phyloP scores from a whole-genome alignment of 2,888 invertebrate genomes.

The Eupithecia tripunctaria region DNA sequence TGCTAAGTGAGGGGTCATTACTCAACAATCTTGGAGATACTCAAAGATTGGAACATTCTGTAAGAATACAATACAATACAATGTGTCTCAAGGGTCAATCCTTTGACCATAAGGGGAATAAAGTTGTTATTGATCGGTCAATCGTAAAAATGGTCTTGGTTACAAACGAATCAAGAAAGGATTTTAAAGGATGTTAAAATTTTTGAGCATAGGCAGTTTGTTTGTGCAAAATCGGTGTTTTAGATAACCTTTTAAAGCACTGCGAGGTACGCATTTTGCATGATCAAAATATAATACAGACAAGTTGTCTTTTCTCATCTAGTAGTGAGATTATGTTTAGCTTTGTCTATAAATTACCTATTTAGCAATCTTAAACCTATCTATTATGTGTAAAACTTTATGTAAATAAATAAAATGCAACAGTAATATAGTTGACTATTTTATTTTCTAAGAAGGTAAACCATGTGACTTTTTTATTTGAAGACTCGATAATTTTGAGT shows the following conservation, averaged over 20 bases:
- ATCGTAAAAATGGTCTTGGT: too few species aligned
- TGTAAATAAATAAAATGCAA: constrained; percentile 35
- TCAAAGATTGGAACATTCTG: too few species aligned
- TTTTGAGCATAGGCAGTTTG: not conserved
- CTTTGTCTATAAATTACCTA: not conserved
- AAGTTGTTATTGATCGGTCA: too few species aligned
- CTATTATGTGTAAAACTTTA: constrained; percentile 37
- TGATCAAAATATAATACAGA: constrained; percentile 15
- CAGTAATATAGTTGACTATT: constrained; percentile 22
- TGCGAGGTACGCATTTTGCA: constrained; percentile 37
- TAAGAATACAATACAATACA: too few species aligned
- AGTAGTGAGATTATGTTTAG: constrained; percentile 30
- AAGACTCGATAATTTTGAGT: too few species aligned
- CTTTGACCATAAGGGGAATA: too few species aligned
- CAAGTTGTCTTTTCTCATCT: constrained; percentile 44
- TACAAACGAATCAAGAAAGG: too few species aligned
- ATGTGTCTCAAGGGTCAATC: too few species aligned
- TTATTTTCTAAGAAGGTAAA: constrained; percentile 7
- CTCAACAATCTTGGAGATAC: too few species aligned
- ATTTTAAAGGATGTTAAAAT: too few species aligned
- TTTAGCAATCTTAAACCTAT: not conserved
- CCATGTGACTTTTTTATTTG: not conserved
- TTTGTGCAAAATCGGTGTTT: constrained; percentile 33
- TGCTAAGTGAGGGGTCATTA: too few species aligned
- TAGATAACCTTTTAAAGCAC: constrained; percentile 27